These are phyloP conservation scores for Stegodyphus dumicola DNA, from an alignment of 1,140 invertebrate genomes.

Conservation along the genomic window DNA sequence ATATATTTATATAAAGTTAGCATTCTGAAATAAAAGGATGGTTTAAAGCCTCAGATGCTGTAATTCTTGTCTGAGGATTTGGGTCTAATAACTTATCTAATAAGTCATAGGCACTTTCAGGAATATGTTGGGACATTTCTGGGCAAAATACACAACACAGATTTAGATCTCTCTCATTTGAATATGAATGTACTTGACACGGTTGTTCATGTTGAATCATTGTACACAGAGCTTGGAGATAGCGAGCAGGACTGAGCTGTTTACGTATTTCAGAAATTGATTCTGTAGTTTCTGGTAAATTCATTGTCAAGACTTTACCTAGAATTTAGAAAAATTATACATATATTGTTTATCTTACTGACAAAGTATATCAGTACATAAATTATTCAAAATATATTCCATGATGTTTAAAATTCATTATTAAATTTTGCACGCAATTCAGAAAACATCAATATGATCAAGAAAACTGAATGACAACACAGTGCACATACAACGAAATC, in stretches of 20 bases:
- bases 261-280: conserved; percentile 42
- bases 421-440: too few relatives aligned
- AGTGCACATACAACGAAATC: too few relatives aligned
- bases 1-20: too few relatives aligned
- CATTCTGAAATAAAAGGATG: conserved; percentile 75
- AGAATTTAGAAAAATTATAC: background rate
- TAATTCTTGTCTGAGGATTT: conserved; percentile 78
- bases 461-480: too few relatives aligned
- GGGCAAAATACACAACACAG: background rate
- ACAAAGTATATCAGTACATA: too few relatives aligned
- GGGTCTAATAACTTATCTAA: conserved; percentile 80
- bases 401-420: too few relatives aligned
- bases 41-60: conserved; percentile 78
- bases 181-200: conserved; percentile 18
- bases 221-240: conserved; percentile 27
- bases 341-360: too few relatives aligned
- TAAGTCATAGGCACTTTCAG: conserved; percentile 79
- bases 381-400: too few relatives aligned
- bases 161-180: background rate
- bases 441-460: too few relatives aligned
- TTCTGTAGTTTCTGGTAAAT: conserved; percentile 34
- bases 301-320: conserved; percentile 49
- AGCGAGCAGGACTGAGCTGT: conserved; percentile 18
- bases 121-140: conserved; percentile 67
- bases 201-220: conserved; percentile 39